phyloP scores from a whole-genome alignment of 1,140 invertebrate species.

The Lordiphosa mommai region DNA sequence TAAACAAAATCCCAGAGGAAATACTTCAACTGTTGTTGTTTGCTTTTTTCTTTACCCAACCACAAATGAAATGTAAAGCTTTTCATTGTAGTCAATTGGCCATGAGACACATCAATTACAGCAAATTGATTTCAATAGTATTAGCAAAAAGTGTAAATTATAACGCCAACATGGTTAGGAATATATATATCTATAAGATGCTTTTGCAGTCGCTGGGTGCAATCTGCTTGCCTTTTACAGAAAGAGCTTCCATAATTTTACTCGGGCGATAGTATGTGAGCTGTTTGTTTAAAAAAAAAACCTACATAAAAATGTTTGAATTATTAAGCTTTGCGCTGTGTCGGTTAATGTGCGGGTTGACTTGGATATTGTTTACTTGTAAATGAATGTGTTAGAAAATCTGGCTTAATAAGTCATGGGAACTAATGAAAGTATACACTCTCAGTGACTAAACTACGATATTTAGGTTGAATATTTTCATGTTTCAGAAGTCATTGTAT shows the following conservation, averaged over 20 bases:
- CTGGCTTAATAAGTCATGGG: neutral
- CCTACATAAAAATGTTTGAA: conserved; percentile 15
- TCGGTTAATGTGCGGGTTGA: neutral
- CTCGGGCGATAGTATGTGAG: too few species aligned
- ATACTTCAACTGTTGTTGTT: conserved; percentile 22
- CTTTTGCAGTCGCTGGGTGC: conserved; percentile 4
- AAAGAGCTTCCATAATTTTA: neutral
- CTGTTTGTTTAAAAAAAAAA: neutral
- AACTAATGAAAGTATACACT: neutral
- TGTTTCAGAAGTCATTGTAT: too few species aligned
- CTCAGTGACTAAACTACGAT: neutral
- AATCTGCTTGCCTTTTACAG: conserved; percentile 19
- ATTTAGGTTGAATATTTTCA: too few species aligned
- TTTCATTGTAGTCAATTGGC: conserved; percentile 45
- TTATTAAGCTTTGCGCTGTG: conserved; percentile 5
- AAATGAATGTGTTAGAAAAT: neutral
- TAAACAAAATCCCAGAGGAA: conserved; percentile 19
- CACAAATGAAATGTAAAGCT: conserved; percentile 34
- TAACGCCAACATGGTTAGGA: conserved; percentile 42
- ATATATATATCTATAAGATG: neutral
- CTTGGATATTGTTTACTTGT: neutral
- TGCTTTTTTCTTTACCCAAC: conserved; percentile 14
- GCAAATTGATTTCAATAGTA: conserved; percentile 30
- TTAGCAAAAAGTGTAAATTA: conserved; percentile 44
- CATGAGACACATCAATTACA: conserved; percentile 44